phyloP scores from a whole-genome alignment of 2,113 vertebrate species.

The Platysteira castanea region DNA sequence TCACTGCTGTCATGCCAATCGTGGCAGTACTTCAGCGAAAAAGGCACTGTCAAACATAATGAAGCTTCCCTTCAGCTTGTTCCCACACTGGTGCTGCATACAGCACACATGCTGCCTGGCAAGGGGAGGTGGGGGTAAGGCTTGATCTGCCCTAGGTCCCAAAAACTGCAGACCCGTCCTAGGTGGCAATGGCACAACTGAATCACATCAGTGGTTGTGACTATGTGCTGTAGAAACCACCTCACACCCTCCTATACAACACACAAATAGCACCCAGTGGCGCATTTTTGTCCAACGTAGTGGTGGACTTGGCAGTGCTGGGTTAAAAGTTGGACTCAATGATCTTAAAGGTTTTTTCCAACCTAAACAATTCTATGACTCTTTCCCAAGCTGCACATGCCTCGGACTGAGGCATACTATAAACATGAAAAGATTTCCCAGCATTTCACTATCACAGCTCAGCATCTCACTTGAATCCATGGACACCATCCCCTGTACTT shows the following conservation, averaged over 20 bases:
- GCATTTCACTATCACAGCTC: not conserved
- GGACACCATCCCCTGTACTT: not conserved
- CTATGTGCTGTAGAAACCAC: not conserved
- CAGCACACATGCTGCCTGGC: not conserved
- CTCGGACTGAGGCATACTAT: not conserved
- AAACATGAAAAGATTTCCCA: not conserved
- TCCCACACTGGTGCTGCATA: not conserved
- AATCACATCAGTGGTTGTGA: not conserved
- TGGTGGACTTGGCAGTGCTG: not conserved
- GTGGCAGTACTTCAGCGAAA: slow-evolving; percentile 7
- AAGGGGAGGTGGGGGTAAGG: not conserved
- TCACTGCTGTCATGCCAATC: slow-evolving; percentile 35
- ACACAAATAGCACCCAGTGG: not conserved
- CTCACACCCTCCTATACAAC: not conserved
- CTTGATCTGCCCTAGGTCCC: not conserved
- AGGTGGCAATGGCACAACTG: not conserved
- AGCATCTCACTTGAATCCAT: not conserved
- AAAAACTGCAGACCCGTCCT: not conserved
- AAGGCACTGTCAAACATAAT: slow-evolving; percentile 23
- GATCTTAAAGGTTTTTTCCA: not conserved
- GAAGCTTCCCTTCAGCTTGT: not conserved
- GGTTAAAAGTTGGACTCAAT: fast-evolving
- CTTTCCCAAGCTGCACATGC: not conserved
- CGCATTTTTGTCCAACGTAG: not conserved
- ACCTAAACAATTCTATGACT: not conserved